phyloP scores from a whole-genome alignment of 2,888 invertebrate species.

The Dasypolia templi region DNA sequence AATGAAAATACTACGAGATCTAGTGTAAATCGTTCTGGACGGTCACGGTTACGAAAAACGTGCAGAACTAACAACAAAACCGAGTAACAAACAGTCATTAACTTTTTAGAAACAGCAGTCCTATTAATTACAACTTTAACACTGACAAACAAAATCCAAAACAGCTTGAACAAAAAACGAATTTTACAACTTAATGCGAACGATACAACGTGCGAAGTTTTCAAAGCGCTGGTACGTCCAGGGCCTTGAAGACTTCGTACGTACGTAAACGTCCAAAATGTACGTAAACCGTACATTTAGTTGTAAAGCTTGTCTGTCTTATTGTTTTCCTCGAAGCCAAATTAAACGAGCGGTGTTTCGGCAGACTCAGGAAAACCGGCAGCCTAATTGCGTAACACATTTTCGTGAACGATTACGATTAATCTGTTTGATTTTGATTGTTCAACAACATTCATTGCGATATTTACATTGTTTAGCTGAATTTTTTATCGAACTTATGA shows the following conservation, averaged over 20 bases:
- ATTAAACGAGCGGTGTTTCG: conserved; percentile 44
- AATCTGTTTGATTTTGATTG: too few relatives aligned
- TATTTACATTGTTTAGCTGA: too few relatives aligned
- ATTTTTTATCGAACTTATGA: too few relatives aligned
- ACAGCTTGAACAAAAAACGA: conserved; percentile 18
- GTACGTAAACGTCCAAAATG: conserved; percentile 66
- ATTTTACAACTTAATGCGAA: conserved; percentile 34
- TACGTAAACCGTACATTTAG: conserved; percentile 71
- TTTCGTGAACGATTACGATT: too few relatives aligned
- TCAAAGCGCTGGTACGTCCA: conserved; percentile 56
- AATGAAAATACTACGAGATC: not conserved
- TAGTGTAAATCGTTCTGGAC: too few relatives aligned
- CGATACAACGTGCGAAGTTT: conserved; percentile 37
- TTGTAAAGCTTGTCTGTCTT: conserved; percentile 62
- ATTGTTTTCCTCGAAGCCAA: conserved; percentile 55
- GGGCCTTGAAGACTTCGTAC: too few relatives aligned
- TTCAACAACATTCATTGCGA: too few relatives aligned
- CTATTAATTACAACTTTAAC: conserved; percentile 32
- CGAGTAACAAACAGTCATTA: conserved; percentile 31
- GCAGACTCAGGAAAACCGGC: conserved; percentile 45
- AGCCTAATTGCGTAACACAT: too few relatives aligned
- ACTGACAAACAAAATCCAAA: conserved; percentile 15
- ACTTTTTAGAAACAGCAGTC: not conserved
- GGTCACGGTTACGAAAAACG: conserved; percentile 17
- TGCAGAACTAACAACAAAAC: conserved; percentile 22